Base-by-base conservation (phyloP, 2,113 vertebrate genomes). In the Rhodinocichla rosea region DNA sequence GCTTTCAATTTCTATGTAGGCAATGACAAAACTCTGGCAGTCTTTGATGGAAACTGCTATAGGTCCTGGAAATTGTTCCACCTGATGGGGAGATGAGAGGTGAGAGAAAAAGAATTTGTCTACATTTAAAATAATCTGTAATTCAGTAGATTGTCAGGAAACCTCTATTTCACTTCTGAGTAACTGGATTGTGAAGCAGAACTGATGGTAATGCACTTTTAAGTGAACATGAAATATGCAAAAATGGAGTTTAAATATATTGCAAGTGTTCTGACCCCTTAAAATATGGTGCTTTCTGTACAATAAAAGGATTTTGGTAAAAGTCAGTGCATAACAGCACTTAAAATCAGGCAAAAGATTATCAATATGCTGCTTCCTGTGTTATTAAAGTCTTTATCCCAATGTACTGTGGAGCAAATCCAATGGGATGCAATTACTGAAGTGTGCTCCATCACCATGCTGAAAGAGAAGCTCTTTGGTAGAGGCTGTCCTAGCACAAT, bases 181-280 rank as follows among this genome's bases (percentile, higher is more conserved):
- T 67, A 93, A 80, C 52, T 65, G 50, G 40, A 75, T 90, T 40
- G n/a, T 83, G 47, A 93, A 82, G 62, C 52, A 84, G 69, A 86
- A 50, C 45, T 74, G 70, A 56, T 67, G 26, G 64, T 62, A 92
- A 88, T 68, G n/a, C 30, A 33, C 49, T 82, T 96, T 85, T 89
- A 95, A 87, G 52, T 39, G 71, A 94, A 86, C 8, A 65, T 9
- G 83, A 95, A 96, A 68, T 92, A 87, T 33, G 37, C 37, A 67
- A 94, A 96, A 95, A 92, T 68, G 26, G 47, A 65, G 77, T 59
- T 82, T 82, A 85, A 94, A 83, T 80, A 83, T 35, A 15, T 92
- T 57, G 60, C 49, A 57, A 44, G 44, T 26, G 8, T 83, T 76
- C 32, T 81, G 49, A 62, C 57, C 21, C 39, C 70, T 79, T 96